A percentile compares a stretch with the other conserved stretches of the same genome.
Conservation (phyloP, 2,113 vertebrate genomes). For the Marmota monax region DNA sequence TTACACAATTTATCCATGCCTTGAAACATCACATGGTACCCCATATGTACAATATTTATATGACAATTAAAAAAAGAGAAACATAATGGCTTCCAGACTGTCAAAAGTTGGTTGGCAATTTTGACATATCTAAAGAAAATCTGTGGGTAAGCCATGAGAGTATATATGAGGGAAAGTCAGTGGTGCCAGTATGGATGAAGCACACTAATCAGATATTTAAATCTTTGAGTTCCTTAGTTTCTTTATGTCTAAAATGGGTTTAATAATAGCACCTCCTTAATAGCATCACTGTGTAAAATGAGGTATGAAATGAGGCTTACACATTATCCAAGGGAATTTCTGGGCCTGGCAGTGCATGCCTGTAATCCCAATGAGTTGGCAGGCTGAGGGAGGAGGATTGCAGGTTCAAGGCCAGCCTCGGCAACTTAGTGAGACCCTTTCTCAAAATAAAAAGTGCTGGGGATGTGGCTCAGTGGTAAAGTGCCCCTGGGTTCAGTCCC, state of each 20-base stretch:
- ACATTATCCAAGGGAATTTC: neutral
- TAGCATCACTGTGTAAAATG: conserved; percentile 21
- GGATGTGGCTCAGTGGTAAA: too few relatives aligned
- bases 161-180: neutral
- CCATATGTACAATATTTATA: neutral
- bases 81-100: neutral
- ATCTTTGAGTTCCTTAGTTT: neutral
- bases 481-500: too few relatives aligned
- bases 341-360: too few relatives aligned
- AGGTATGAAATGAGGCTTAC: neutral
- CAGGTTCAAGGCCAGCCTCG: too few relatives aligned
- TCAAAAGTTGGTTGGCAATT: neutral
- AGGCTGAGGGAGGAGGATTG: too few relatives aligned
- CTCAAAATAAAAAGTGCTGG: too few relatives aligned
- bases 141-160: neutral
- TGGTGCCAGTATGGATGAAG: neutral
- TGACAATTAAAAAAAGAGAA: conserved; percentile 40
- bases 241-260: neutral
- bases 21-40: neutral
- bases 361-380: too few relatives aligned
- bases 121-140: conserved; percentile 5
- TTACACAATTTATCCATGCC: neutral
- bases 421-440: too few relatives aligned
- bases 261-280: conserved; percentile 8
- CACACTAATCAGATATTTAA: neutral